Percentiles rank a stretch among this genome's conserved stretches.
Evolutionary conservation across 2,113 vertebrate genomes (phyloP).

Genomic region (Chrysochloris asiatica): DNA sequence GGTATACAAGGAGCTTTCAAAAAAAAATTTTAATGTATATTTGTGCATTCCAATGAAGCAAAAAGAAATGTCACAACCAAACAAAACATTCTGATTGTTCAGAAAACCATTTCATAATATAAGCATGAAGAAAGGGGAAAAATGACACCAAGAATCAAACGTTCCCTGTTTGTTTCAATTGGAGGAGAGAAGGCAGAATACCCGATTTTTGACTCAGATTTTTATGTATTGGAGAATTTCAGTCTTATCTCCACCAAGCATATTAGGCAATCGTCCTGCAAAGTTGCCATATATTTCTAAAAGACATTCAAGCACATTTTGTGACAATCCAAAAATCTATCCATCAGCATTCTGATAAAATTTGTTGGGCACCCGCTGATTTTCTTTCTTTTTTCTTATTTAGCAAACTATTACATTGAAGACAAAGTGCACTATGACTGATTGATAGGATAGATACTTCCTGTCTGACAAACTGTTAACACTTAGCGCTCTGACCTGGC

Average conservation of each 20-base stretch:
- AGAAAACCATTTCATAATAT: conserved; percentile 60
- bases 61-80: conserved; percentile 59
- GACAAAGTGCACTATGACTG: not conserved
- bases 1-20: not conserved
- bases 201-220: conserved; percentile 72
- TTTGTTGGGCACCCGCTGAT: not conserved
- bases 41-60: conserved; percentile 19
- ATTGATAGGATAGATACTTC: not conserved
- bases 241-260: conserved; percentile 67
- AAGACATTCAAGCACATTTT: conserved; percentile 64
- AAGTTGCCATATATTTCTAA: conserved; percentile 77
- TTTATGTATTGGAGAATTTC: conserved; percentile 68
- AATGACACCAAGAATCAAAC: conserved; percentile 2
- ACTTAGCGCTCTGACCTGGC: conserved; percentile 24
- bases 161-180: conserved; percentile 30
- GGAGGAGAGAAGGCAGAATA: conserved; percentile 54
- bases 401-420: conserved; percentile 33
- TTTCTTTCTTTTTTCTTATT: not conserved
- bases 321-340: conserved; percentile 67
- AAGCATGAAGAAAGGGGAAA: conserved; percentile 59
- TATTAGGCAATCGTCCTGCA: conserved; percentile 73
- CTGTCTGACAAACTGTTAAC: not conserved
- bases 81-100: conserved; percentile 51
- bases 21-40: not conserved
- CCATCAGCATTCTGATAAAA: conserved; percentile 63